These are phyloP conservation scores for Bujurquina vittata DNA, from an alignment of 2,113 vertebrate genomes.

Conservation along the genomic window DNA sequence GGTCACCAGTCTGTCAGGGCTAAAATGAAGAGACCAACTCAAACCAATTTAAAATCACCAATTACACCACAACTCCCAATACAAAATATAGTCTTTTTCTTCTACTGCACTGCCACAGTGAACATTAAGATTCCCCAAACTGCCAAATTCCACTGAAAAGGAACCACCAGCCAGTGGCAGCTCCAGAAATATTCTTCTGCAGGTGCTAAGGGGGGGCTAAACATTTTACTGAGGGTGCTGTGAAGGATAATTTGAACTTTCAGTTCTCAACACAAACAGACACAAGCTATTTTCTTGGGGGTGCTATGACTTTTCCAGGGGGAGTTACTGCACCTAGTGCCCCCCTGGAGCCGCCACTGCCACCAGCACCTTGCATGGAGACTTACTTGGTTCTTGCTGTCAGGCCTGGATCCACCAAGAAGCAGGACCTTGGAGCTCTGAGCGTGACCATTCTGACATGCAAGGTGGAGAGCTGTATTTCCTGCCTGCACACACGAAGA, in stretches of 20 bases:
- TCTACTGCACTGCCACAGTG: background rate
- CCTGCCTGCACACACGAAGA: constrained; percentile 82
- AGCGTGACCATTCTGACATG: constrained; percentile 95
- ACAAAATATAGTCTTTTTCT: background rate
- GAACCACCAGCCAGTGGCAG: background rate
- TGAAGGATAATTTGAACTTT: too few species aligned
- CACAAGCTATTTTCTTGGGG: too few species aligned
- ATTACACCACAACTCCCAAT: background rate
- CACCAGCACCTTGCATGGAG: background rate
- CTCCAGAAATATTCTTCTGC: too few species aligned
- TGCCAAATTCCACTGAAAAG: background rate
- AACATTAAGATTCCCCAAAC: background rate
- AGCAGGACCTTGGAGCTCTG: constrained; percentile 91
- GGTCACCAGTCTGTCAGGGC: too few species aligned
- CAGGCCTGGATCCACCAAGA: constrained; percentile 91
- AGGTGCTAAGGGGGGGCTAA: too few species aligned
- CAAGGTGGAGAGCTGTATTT: constrained; percentile 93
- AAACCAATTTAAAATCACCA: too few species aligned
- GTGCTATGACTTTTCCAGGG: too few species aligned
- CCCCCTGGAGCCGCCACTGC: too few species aligned
- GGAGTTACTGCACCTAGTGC: too few species aligned
- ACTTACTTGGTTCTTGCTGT: constrained; percentile 91
- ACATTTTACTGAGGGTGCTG: too few species aligned
- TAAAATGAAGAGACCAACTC: too few species aligned
- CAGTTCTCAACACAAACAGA: too few species aligned